Evolutionary conservation across 1,140 invertebrate genomes (phyloP), one percentile per base, ranked within the genome.

Genomic region (Drosophila takahashii): DNA sequence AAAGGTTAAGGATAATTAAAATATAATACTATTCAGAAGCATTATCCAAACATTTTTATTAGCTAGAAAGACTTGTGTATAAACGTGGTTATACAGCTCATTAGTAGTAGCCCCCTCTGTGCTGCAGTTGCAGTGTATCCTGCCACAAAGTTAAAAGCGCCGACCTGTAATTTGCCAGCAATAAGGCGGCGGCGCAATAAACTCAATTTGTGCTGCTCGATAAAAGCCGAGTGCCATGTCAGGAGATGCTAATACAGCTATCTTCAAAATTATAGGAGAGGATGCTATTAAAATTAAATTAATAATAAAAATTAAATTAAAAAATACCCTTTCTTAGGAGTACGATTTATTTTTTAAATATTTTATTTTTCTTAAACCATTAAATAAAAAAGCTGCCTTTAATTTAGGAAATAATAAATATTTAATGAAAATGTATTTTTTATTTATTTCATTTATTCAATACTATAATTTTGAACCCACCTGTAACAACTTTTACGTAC

Each of bases 91-190:
- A 42, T 3, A 36, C 22, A 22, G 10, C 66, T 75, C 62, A 42
- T 69, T 51, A 62, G 29, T 51, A 62, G 29, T n/a, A 61, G 29
- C 50, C 42, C 56, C 65, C 39, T 70, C 58, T 4, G 26, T 22
- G 16, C 37, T 69, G 26, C 32, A 69, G 48, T 70, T 69, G 47
- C 66, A 56, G 64, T 59, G 81, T 89, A 89, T 89, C 81, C 80
- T 83, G 89, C 67, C 83, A 85, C 89, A 90, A 90, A 90, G 87
- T 91, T 90, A 90, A 90, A 90, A 81, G 74, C 52, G 87, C 87
- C 87, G 87, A 87, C 89, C 89, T 90, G 70, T 90, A 90, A 90
- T 90, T 90, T 90, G 79, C 80, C 79, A 57, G 84, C 80, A 87
- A 89, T 91, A 90, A 86, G 76, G 77, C 86, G 79, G 72, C 89